Base-by-base conservation (phyloP, 2,888 invertebrate species). In the Drosophila nr. medialis region DNA sequence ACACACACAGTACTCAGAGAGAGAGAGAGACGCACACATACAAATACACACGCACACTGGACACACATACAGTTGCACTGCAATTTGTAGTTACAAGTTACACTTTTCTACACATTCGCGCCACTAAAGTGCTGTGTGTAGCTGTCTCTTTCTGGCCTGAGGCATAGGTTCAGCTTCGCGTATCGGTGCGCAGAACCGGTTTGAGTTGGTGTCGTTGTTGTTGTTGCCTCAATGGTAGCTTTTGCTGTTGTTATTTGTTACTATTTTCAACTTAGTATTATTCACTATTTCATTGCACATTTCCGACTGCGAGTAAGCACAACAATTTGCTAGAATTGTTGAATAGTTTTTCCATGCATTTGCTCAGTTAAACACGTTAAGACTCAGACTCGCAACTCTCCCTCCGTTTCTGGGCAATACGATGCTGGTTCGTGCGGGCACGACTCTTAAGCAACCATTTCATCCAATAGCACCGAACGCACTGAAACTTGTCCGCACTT, bases 381-480 rank as follows among this genome's bases (percentile, higher is more conserved):
- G n/a, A 62, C 30, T 54, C 65, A 67, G 64, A 64, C 67, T 72
- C 77, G 77, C 58, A 78, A 77, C 75, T 78, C 79, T 74, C 79
- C 69, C 74, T 78, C 66, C 70, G 74, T 62, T 42, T 55, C 54
- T 58, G 66, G 70, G 59, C 81, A 78, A 66, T 64, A 77, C 83
- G 80, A 82, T 54, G 65, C 54, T 72, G 86, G 86, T 86, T 81
- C 85, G 81, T 83, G 86, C 88, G 81, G 74, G 66, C 88, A 80
- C 90, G 79, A 91, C 83, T 86, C 83, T 71, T 54, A 82, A 67
- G 50, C 88, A 90, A 90, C 92, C 91, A 87, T 84, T 88, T 91
- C 90, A 89, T 92, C 91, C 93, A 93, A 92, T 93, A 91, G 91
- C 92, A 91, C 92, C 89, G 88, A 91, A 88, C 90, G 91, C 89